These are phyloP conservation scores for Graptemys geographica DNA, from an alignment of 2,797 vertebrate species.

Conservation along the genomic window DNA sequence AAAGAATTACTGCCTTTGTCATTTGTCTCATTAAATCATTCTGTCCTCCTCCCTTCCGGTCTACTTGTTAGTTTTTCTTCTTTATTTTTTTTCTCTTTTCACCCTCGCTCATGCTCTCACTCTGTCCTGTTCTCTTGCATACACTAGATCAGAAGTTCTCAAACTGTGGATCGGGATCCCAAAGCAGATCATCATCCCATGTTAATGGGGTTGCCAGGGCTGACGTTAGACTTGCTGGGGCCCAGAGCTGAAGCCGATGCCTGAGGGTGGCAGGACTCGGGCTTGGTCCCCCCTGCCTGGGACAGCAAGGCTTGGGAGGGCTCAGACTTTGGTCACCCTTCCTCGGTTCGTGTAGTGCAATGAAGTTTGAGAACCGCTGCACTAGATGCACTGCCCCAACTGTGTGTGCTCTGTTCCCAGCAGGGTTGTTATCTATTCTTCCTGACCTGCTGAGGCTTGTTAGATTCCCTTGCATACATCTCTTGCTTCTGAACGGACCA, in stretches of 20 bases:
- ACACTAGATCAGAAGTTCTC: background rate
- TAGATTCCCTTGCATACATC: background rate
- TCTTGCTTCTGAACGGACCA: background rate
- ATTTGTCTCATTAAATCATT: fast-evolving
- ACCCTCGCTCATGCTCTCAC: background rate
- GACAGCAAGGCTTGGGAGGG: too few species aligned
- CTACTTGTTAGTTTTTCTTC: background rate
- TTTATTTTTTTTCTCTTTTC: background rate
- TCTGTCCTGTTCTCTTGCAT: background rate
- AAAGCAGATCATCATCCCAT: too few species aligned
- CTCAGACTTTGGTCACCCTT: too few species aligned
- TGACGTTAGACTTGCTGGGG: too few species aligned
- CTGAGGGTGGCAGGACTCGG: too few species aligned
- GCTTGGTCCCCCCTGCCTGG: too few species aligned
- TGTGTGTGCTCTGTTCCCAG: background rate
- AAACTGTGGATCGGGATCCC: too few species aligned
- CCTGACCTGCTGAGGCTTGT: too few species aligned
- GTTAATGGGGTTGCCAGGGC: too few species aligned
- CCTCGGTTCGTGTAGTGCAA: too few species aligned
- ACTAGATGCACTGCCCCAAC: fast-evolving
- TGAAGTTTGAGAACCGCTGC: too few species aligned
- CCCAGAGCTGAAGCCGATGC: too few species aligned
- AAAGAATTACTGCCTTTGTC: background rate
- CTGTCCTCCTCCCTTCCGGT: background rate
- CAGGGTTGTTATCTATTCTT: background rate